Base-by-base conservation (phyloP, 1,140 invertebrate species). In the Melanaphis sacchari region DNA sequence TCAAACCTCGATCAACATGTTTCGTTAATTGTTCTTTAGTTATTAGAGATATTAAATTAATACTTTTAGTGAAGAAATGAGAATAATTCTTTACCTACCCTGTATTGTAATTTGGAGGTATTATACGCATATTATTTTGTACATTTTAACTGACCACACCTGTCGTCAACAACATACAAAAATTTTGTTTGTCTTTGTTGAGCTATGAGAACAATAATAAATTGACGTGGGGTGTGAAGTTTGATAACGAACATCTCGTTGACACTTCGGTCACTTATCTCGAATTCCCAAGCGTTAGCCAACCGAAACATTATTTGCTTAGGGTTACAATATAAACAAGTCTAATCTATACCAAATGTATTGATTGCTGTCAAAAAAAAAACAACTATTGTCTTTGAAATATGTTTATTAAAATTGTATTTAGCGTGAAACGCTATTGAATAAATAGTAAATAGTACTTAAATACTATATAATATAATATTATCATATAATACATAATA, bases 221-320 rank as follows among this genome's bases (percentile, higher is more conserved):
- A 76, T 90, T 66, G 26, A 81, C n/a, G 22, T 40, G 40, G 91
- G 91, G 81, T 84, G 91, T 93, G 91, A 93, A 54, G 46, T 52
- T 93, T 38, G 91, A 93, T 93, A 93, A 93, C 91, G 49, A 31
- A 46, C 66, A 84, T 84, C 91, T 40, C 91, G 91, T 93, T 93
- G 91, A 93, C 91, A 84, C n/a, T 93, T 84, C 76, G 46, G 81
- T 85, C 91, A 54, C 46, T 93, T 93, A 93, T 93, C 91, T 93
- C 22, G 38, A 11, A n/a, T 93, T 93, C 36, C 81, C 36, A 22
- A 84, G 40, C 38, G 22, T 31, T 38, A 84, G 24, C 40, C 81
- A 54, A 36, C 2, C 36, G 66, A n/a, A 85, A 52, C 41, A 54
- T 82, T 92, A 93, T 93, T 93, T 93, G 49, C 81, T 85, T 85